Evolutionary conservation across 2,888 invertebrate species (phyloP), one percentile per base, ranked within the genome.

Genomic region (Nebria salina): DNA sequence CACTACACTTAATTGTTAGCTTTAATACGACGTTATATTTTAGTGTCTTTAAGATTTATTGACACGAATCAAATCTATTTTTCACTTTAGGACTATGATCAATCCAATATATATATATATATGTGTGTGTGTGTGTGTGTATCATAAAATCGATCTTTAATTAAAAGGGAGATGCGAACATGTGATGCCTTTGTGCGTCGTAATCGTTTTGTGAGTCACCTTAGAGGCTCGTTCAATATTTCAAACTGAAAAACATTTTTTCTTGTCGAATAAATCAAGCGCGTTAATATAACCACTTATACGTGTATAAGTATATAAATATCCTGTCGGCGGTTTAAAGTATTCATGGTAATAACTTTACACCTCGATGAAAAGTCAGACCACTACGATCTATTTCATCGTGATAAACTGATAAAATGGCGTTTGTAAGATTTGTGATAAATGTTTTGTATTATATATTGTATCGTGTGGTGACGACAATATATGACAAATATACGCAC

Each of bases 201-300:
- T 70, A 70, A 70, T 70, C 70, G 26, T 34, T 70, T 70, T 70
- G 70, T 70, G 25, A 70, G 70, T 70, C 70, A 70, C 70, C 15
- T 70, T 25, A 70, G 11, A 34, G 25, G 20, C 70, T 25, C 70
- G 70, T 34, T 26, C 13, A 25, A 25, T 70, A 26, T 26, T 34
- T 70, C 70, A 70, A 34, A 11, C 70, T 70, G n/a, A 25, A 26
- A 70, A 11, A 70, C 34, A 70, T 25, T 34, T 70, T 70, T 34
- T 70, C 70, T 25, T 20, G 25, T 70, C 70, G 70, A 70, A 70
- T 70, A 70, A 70, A 70, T 70, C 70, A 34, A 70, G 34, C 34
- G 70, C 70, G 26, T 26, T 70, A 26, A 34, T 70, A 54, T 54
- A 11, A 54, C 54, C 54, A 54, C 54, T 54, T 54, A 70, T 15